Base-by-base conservation (phyloP, 2,888 invertebrate genomes). In the Gandaritis pyraliata region DNA sequence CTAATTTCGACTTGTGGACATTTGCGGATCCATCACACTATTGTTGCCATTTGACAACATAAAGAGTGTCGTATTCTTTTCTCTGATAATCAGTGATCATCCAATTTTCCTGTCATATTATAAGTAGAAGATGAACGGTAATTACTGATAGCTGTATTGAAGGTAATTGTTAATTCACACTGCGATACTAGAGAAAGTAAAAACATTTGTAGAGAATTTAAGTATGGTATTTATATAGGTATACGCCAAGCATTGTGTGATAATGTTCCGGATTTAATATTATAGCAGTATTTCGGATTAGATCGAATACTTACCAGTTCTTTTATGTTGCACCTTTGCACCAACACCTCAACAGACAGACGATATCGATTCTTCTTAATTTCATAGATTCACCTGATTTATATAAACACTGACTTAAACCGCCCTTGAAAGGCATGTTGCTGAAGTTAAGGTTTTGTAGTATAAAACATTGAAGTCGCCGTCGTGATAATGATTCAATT, bases 61-160 rank as follows among this genome's bases (percentile, higher is more conserved):
- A 66, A 59, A 64, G 60, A 66, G 41, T 36, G 54, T 60, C 53
- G 55, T 58, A 60, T 61, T 61, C 45, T 54, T 54, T 36, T 61
- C 49, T 52, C 54, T 65, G 16, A 55, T 66, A 67, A 62, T 62
- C 54, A 48, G 39, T 49, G 12, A 65, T 61, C 63, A 57, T 64
- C 66, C 60, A 65, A 71, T 69, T 71, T 67, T 58, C 58, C 59
- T 65, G 69, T 69, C 66, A 64, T 55, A 65, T 66, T 66, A 58
- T 58, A 63, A 68, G 58, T 65, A 48, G 65, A 65, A 55, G 65
- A 60, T 63, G 58, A 18, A 13, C 41, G 45, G 56, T 56, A 60
- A 64, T 64, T 59, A 59, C 64, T 36, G 36, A 18, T 45, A 49
- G 59, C 52, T 58, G 46, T 41, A 47, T 23, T 23, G 6, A 50